Evolutionary conservation across 1,140 invertebrate genomes (phyloP).

Genomic region (Aphidius ervi): DNA sequence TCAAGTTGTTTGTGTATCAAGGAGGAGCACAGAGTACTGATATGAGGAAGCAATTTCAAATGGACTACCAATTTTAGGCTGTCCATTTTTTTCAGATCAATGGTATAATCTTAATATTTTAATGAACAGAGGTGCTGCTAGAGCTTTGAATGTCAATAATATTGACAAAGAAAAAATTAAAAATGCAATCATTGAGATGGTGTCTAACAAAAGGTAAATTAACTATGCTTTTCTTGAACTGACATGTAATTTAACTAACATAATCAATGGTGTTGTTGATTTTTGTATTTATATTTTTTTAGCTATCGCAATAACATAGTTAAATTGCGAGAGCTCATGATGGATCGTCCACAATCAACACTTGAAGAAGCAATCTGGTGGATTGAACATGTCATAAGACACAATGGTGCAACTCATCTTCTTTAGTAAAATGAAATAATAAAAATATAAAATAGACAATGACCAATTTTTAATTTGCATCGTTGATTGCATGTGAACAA

Average conservation of each 20-base stretch:
- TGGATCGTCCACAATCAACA: conserved; percentile 43
- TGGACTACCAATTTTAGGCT: conserved; percentile 50
- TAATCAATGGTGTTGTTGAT: no score
- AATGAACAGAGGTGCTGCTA: conserved; percentile 24
- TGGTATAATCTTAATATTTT: conserved; percentile 37
- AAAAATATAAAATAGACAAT: not conserved
- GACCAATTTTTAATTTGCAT: conserved; percentile 27
- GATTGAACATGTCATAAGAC: conserved; percentile 54
- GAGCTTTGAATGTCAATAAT: conserved; percentile 21
- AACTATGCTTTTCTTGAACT: no score
- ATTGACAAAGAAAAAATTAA: conserved; percentile 8
- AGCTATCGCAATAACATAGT: conserved; percentile 24
- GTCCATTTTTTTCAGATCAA: conserved; percentile 55
- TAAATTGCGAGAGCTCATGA: conserved; percentile 32
- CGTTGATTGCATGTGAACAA: conserved; percentile 22
- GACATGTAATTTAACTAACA: no score
- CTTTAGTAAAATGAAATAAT: not conserved
- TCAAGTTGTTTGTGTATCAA: conserved; percentile 52
- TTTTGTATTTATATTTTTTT: not conserved
- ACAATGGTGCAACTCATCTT: conserved; percentile 28
- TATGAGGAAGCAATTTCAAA: conserved; percentile 49
- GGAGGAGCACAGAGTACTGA: conserved; percentile 51
- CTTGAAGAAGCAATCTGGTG: conserved; percentile 51
- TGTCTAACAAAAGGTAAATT: conserved; percentile 31
- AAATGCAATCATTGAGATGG: conserved; percentile 32